Percentiles rank a stretch among this genome's conserved stretches.
phyloP scores from a whole-genome alignment of 1,140 invertebrate species.

The Thaumetopoea pityocampa region DNA sequence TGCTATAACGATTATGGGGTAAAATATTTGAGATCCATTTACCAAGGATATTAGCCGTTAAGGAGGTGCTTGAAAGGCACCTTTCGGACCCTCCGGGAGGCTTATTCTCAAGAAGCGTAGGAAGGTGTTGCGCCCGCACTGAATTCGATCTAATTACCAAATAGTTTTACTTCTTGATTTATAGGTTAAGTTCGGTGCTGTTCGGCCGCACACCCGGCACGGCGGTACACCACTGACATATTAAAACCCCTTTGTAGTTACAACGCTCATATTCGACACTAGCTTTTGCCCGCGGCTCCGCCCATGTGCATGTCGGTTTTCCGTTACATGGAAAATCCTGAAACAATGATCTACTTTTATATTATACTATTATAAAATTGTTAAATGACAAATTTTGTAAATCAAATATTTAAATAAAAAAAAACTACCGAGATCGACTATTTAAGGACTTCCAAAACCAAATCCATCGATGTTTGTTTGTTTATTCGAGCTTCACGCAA shows the following conservation, averaged over 20 bases:
- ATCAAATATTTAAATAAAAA: too few relatives aligned
- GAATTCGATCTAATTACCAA: constrained; percentile 77
- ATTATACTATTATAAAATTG: too few relatives aligned
- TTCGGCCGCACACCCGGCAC: constrained; percentile 55
- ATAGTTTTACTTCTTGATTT: constrained; percentile 78
- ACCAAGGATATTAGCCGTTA: constrained; percentile 73
- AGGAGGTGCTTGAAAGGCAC: constrained; percentile 73
- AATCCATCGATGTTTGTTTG: too few relatives aligned
- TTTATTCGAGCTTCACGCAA: too few relatives aligned
- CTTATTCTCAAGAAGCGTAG: constrained; percentile 58
- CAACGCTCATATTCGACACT: too few relatives aligned
- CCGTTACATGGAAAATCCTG: too few relatives aligned
- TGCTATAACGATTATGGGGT: constrained; percentile 57
- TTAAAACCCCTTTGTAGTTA: constrained; percentile 50
- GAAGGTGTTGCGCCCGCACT: constrained; percentile 72
- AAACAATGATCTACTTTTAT: too few relatives aligned
- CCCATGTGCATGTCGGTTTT: too few relatives aligned
- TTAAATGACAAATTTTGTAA: too few relatives aligned
- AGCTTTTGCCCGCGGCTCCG: too few relatives aligned
- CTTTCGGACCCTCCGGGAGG: constrained; percentile 66
- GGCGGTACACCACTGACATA: constrained; percentile 47
- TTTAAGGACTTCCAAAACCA: too few relatives aligned
- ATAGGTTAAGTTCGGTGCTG: constrained; percentile 73
- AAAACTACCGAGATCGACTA: too few relatives aligned
- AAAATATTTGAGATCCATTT: constrained; percentile 75